These are phyloP conservation scores for Pleuronectes platessa DNA, from an alignment of 2,113 vertebrate species.

Conservation along the genomic window DNA sequence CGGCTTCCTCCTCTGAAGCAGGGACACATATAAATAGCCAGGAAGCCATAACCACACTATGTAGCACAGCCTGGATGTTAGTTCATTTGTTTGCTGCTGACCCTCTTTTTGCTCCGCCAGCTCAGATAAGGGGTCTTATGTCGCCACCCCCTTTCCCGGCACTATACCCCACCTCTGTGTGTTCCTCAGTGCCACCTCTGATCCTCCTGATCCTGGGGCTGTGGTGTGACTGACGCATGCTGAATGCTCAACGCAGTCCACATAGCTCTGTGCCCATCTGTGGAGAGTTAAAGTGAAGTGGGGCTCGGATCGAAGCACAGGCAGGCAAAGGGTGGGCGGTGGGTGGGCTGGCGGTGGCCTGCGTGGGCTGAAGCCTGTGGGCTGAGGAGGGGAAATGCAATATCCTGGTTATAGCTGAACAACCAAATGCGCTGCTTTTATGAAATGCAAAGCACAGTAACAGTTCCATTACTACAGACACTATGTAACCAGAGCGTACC, in stretches of 20 bases:
- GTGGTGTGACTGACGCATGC: slow-evolving; percentile 59
- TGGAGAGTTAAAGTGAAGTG: slow-evolving; percentile 68
- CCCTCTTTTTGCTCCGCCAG: slow-evolving; percentile 46
- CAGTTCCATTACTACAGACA: slow-evolving; percentile 25
- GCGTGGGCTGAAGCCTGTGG: slow-evolving; percentile 64
- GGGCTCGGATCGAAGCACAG: slow-evolving; percentile 49
- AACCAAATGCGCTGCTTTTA: slow-evolving; percentile 53
- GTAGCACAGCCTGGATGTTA: slow-evolving; percentile 67
- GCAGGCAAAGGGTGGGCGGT: slow-evolving; percentile 59
- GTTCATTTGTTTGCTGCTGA: slow-evolving; percentile 60
- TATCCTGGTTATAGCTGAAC: slow-evolving; percentile 52
- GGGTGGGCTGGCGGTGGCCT: slow-evolving; percentile 67
- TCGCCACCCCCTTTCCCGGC: slow-evolving; percentile 9
- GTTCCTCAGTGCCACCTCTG: slow-evolving; percentile 38
- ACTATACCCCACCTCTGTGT: slow-evolving; percentile 13
- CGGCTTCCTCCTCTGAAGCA: slow-evolving; percentile 75
- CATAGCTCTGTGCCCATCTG: slow-evolving; percentile 55
- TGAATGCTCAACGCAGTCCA: slow-evolving; percentile 28
- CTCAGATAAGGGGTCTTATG: slow-evolving; percentile 53
- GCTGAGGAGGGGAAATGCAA: slow-evolving; percentile 64
- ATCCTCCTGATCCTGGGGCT: slow-evolving; percentile 34
- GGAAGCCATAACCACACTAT: slow-evolving; percentile 76
- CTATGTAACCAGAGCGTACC: slow-evolving; percentile 28
- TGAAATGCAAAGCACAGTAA: slow-evolving; percentile 24
- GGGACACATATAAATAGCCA: slow-evolving; percentile 81